phyloP scores from a whole-genome alignment of 2,113 vertebrate genomes.

The Pogonocichla stellata region DNA sequence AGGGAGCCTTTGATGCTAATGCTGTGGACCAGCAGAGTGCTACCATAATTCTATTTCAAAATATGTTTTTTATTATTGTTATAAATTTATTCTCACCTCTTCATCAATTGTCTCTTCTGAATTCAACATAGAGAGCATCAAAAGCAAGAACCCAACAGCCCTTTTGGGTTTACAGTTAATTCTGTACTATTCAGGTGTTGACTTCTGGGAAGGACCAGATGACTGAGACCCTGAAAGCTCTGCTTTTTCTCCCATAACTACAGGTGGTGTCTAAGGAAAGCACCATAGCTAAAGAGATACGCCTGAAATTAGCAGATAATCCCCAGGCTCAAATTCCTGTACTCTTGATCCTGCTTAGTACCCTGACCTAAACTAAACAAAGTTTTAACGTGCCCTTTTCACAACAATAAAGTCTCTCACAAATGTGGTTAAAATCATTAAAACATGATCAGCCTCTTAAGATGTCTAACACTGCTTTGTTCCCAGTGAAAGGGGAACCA shows the following conservation, averaged over 20 bases:
- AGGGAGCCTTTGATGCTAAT: neutral
- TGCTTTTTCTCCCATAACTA: neutral
- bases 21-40: neutral
- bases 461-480: neutral
- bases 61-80: neutral
- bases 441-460: neutral
- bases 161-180: neutral
- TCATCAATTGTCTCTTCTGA: neutral
- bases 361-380: neutral
- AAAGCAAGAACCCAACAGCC: neutral
- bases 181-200: neutral
- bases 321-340: neutral
- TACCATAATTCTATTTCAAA: neutral
- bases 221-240: neutral
- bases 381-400: neutral
- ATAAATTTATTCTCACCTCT: neutral
- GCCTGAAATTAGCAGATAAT: neutral
- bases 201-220: neutral
- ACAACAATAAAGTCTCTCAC: neutral
- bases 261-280: neutral
- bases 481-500: neutral
- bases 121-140: neutral
- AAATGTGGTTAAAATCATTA: neutral
- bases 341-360: rapidly evolving
- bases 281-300: neutral